Evolutionary conservation across 2,888 invertebrate species (phyloP), one percentile per base, ranked within the genome.

Genomic region (Clunio marinus): DNA sequence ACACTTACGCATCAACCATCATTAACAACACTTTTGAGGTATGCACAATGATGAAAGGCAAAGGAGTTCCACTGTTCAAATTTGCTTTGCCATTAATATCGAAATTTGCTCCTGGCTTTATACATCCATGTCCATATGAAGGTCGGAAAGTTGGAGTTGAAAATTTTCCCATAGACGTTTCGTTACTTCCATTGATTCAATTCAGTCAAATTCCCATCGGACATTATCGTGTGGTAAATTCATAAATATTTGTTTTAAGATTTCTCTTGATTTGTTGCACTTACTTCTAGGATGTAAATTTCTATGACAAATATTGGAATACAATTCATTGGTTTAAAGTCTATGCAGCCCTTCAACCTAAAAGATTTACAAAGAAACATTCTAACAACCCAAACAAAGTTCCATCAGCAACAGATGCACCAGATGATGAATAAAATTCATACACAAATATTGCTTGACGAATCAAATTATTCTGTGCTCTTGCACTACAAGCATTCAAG

Each of bases 121-220:
- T 57, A n/a, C 24, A 20, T 22, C 2, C 57, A 27, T 57, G 57
- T 27, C 57, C 57, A n/a, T 57, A 57, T 15, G 57, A 57, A 57
- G 51, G 51, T 5, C 24, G 15, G 13, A 2, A n/a, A 13, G 13
- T 57, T 8, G 57, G 57, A 8, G 27, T 57, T 57, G 57, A 57
- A 15, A 57, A 57, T 15, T 4, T 57, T 3, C 57, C 57, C 13
- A 57, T 57, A n/a, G 57, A 57, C 20, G 2, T 57, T 4, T 57
- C 57, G 25, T 10, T 57, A 4, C 13, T 57, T 7, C 57, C 57
- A 2, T n/a, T 57, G 8, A 20, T 57, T n/a, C 10, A 25, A 4
- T 3, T 57, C 2, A 27, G 27, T 13, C 1, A 2, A 10, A 27
- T 57, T 27, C 57, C 57, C 4, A 57, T 25, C 24, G 57, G 57